phyloP scores from a whole-genome alignment of 2,797 vertebrate genomes.

The Phalloptychus januarius region DNA sequence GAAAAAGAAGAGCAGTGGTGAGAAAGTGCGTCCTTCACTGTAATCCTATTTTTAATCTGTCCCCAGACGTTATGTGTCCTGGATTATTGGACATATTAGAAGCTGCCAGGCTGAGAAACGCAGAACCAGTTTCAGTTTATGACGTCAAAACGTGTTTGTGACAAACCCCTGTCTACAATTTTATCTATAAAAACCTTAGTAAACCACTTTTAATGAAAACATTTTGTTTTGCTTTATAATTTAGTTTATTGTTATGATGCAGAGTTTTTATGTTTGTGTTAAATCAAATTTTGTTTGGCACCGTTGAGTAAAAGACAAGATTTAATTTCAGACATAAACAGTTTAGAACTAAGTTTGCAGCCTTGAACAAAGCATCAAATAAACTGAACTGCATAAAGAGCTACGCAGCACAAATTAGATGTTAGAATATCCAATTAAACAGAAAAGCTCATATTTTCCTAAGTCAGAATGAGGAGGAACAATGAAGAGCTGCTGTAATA shows the following conservation, averaged over 20 bases:
- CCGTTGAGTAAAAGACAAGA: neutral
- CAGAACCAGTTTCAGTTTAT: neutral
- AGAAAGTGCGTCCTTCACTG: conserved; percentile 53
- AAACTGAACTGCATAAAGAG: neutral
- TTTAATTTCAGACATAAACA: neutral
- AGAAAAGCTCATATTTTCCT: neutral
- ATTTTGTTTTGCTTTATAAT: neutral
- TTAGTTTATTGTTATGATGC: neutral
- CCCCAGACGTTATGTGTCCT: conserved; percentile 73
- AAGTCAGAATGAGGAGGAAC: neutral
- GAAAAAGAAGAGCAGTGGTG: conserved; percentile 19
- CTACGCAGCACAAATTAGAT: neutral
- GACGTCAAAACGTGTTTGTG: neutral
- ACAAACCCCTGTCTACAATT: neutral
- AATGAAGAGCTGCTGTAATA: neutral
- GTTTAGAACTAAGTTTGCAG: neutral
- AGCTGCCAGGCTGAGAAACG: conserved; percentile 4
- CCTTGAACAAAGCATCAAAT: neutral
- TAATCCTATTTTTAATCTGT: conserved; percentile 77
- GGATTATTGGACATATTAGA: conserved; percentile 70
- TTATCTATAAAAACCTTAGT: neutral
- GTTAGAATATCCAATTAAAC: neutral
- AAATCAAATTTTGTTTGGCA: neutral
- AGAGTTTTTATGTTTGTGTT: neutral
- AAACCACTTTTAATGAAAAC: neutral